Conservation (phyloP, 1,140 invertebrate genomes). For the Proctacanthus coquilletti region DNA sequence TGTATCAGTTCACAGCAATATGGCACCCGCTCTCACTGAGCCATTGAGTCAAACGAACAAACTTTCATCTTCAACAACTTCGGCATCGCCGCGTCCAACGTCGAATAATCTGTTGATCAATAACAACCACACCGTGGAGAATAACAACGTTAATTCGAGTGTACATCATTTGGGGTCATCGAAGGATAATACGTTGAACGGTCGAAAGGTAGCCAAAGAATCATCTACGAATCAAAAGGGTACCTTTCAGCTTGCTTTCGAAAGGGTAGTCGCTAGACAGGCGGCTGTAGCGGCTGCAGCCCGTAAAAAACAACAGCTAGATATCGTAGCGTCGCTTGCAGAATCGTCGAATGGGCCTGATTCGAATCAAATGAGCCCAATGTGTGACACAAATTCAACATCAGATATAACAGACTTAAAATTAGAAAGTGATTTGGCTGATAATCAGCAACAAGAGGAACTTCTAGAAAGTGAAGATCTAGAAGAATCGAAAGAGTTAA, state of each 20-base stretch:
- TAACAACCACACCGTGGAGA: conserved; percentile 1
- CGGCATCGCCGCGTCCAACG: conserved; percentile 15
- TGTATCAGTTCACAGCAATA: conserved; percentile 14
- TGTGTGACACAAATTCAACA: background rate
- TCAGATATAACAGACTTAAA: background rate
- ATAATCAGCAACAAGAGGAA: background rate
- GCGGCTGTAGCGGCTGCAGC: no score
- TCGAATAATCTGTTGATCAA: background rate
- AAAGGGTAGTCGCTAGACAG: no score
- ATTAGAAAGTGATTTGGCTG: no score
- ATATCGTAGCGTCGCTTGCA: no score
- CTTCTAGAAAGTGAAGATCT: background rate
- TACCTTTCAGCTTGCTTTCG: conserved; percentile 1
- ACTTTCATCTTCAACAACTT: conserved; percentile 18
- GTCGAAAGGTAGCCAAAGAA: no score
- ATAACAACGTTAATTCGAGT: no score
- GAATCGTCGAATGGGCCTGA: background rate
- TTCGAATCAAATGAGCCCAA: background rate
- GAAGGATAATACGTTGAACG: no score
- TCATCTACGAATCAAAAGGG: no score
- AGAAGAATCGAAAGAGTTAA: no score
- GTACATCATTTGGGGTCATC: no score
- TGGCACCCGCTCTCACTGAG: conserved; percentile 41
- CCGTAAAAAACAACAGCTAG: no score
- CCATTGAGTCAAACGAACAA: conserved; percentile 29